phyloP scores from a whole-genome alignment of 2,113 vertebrate genomes.

The Cebus imitator region DNA sequence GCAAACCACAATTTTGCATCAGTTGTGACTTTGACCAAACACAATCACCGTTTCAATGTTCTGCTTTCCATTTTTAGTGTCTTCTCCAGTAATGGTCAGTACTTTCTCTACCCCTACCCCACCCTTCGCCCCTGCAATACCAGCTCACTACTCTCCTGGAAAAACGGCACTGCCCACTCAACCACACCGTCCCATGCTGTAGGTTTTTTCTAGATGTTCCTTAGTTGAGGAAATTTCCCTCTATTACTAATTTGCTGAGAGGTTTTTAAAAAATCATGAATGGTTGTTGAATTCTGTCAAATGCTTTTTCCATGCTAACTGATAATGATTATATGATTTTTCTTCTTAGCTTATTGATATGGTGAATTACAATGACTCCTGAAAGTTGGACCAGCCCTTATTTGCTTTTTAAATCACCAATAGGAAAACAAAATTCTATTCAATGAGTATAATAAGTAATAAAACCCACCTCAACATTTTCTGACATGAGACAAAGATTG shows the following conservation, averaged over 20 bases:
- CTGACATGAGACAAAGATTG: background rate
- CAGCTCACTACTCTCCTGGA: background rate
- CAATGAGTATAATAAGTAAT: conserved; percentile 7
- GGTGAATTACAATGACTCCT: background rate
- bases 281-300: background rate
- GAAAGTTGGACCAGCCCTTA: background rate
- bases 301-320: background rate
- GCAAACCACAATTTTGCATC: background rate
- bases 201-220: background rate
- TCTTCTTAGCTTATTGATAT: background rate
- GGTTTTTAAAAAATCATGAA: background rate
- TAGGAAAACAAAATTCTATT: background rate
- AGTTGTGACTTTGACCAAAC: background rate
- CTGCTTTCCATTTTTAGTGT: background rate
- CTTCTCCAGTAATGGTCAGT: background rate
- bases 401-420: conserved; percentile 6
- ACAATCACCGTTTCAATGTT: background rate
- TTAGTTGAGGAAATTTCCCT: background rate
- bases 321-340: background rate
- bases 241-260: background rate
- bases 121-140: background rate
- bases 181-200: background rate
- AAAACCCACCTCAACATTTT: conserved; percentile 36
- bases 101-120: background rate
- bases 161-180: background rate